Percentiles rank a stretch among this genome's conserved stretches.
Conservation (phyloP, 2,113 vertebrate genomes). For the Podarcis muralis region DNA sequence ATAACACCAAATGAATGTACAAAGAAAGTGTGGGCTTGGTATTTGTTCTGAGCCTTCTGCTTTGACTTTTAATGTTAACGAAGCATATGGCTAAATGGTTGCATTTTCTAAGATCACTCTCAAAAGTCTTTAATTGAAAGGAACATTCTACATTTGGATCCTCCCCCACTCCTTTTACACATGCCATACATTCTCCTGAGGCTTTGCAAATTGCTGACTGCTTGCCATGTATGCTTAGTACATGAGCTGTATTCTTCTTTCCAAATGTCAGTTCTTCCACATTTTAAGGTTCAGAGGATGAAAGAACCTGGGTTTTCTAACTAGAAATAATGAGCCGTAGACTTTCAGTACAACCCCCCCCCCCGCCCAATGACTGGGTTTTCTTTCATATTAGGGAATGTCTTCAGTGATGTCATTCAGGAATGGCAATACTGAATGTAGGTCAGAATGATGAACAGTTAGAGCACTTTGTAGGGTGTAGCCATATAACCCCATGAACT, state of each 20-base stretch:
- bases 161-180: not conserved
- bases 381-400: not conserved
- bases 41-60: not conserved
- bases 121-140: not conserved
- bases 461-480: not conserved
- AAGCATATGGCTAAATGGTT: not conserved
- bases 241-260: not conserved
- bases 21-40: constrained; percentile 12
- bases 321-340: not conserved
- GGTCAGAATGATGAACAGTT: not conserved
- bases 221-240: not conserved
- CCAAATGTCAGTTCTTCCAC: not conserved
- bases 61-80: not conserved
- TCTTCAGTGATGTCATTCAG: not conserved
- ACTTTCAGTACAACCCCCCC: not conserved
- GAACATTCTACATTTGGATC: not conserved
- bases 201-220: not conserved
- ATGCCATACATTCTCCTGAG: not conserved
- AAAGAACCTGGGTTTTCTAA: not conserved
- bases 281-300: not conserved
- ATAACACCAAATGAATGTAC: constrained; percentile 39
- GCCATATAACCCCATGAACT: not conserved
- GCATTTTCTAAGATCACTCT: not conserved
- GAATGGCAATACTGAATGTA: not conserved
- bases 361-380: not conserved